Percentiles rank a stretch among this genome's conserved stretches.
phyloP scores from a whole-genome alignment of 2,797 vertebrate species.

The Chelonia mydas region DNA sequence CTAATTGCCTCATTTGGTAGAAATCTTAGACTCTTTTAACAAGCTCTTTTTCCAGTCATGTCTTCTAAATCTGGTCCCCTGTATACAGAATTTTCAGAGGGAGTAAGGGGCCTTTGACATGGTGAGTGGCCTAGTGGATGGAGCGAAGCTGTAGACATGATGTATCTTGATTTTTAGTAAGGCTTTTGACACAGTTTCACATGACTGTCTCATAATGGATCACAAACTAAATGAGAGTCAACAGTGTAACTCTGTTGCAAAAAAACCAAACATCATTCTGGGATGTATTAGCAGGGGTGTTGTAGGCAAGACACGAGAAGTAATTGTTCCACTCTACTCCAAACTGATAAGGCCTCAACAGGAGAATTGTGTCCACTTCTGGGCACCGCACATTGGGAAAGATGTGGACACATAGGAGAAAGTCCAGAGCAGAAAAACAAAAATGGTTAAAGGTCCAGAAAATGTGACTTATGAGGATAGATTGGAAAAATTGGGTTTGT shows the following conservation, averaged over 20 bases:
- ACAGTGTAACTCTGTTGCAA: neutral
- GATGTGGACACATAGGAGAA: neutral
- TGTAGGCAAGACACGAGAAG: neutral
- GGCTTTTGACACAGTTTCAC: too few species aligned
- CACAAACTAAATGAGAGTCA: too few species aligned
- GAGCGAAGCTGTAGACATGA: too few species aligned
- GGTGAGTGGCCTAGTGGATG: too few species aligned
- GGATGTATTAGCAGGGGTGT: neutral
- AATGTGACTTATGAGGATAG: neutral
- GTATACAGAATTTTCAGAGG: neutral
- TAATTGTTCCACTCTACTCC: neutral
- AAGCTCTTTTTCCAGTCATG: neutral
- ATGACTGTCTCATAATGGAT: too few species aligned
- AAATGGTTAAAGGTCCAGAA: neutral
- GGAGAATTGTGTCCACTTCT: neutral
- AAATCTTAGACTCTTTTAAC: neutral
- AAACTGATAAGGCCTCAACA: neutral
- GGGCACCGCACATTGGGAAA: neutral
- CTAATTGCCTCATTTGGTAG: neutral
- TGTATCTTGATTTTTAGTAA: too few species aligned
- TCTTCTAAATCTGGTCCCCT: neutral
- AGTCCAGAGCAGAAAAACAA: neutral
- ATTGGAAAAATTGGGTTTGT: neutral
- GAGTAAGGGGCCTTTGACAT: too few species aligned
- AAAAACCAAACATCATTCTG: neutral